These are phyloP conservation scores for Cantharis rustica DNA, from an alignment of 2,888 invertebrate species.

Conservation along the genomic window DNA sequence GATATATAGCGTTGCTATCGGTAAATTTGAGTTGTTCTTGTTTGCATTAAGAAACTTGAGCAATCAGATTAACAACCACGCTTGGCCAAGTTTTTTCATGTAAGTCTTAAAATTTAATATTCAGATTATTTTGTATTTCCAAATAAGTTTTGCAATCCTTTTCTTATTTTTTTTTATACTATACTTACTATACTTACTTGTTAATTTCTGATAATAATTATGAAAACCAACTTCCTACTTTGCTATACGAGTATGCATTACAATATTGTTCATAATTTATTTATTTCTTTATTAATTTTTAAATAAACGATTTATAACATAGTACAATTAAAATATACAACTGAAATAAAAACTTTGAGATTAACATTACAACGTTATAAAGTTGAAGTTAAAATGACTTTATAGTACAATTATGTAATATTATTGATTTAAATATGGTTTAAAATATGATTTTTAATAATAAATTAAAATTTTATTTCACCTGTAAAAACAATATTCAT, in stretches of 20 bases:
- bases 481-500: background rate
- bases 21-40: conserved; percentile 13
- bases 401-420: too few relatives aligned
- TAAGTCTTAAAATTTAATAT: background rate
- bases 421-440: too few relatives aligned
- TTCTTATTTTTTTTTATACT: background rate
- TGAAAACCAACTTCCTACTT: background rate
- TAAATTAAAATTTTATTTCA: background rate
- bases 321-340: too few relatives aligned
- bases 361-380: too few relatives aligned
- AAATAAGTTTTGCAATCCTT: background rate
- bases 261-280: too few relatives aligned
- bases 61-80: background rate
- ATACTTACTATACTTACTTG: background rate
- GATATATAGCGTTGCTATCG: conserved; percentile 9
- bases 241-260: too few relatives aligned
- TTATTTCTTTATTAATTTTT: too few relatives aligned
- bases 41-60: conserved; percentile 9
- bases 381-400: background rate
- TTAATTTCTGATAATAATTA: background rate
- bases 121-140: background rate
- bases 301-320: too few relatives aligned
- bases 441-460: background rate
- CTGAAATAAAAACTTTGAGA: too few relatives aligned
- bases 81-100: background rate